A percentile compares a stretch with the other conserved stretches of the same genome.
These are phyloP conservation scores for Alcis repandata DNA, from an alignment of 2,888 invertebrate species.

Conservation along the genomic window DNA sequence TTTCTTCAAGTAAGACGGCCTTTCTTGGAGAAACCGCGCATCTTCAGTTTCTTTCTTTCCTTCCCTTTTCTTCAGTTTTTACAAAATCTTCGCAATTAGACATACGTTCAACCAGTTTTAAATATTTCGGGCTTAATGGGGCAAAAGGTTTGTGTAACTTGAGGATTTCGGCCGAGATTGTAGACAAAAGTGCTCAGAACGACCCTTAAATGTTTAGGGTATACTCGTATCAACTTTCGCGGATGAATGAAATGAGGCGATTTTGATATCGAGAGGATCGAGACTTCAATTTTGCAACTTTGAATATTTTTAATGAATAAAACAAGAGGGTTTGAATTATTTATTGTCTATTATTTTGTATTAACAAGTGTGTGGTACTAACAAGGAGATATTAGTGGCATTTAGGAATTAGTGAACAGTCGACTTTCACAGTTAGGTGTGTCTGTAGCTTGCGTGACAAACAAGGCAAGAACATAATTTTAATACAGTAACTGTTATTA, in stretches of 20 bases:
- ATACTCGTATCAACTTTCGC: slow-evolving; percentile 10
- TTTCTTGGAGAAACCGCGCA: slow-evolving; percentile 9
- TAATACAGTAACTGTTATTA: no score
- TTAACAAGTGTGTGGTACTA: no score
- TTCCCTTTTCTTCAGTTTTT: background rate
- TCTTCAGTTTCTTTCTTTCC: background rate
- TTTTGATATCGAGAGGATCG: background rate
- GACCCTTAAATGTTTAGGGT: slow-evolving; percentile 7
- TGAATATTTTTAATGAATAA: background rate
- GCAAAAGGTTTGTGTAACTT: slow-evolving; percentile 20
- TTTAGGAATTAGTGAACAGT: no score
- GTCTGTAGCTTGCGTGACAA: no score
- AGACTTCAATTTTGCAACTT: background rate
- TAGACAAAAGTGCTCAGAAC: slow-evolving; percentile 3
- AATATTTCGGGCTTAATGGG: slow-evolving; percentile 2
- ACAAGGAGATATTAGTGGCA: no score
- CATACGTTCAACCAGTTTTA: slow-evolving; percentile 18
- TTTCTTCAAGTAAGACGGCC: no score
- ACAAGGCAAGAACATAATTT: no score
- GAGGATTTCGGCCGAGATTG: slow-evolving; percentile 7
- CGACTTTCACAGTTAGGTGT: no score
- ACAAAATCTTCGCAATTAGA: slow-evolving; percentile 12
- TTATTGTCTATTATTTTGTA: no score
- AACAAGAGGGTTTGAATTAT: no score
- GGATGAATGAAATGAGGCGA: slow-evolving; percentile 2